These are phyloP conservation scores for Drosophila merina DNA, from an alignment of 2,888 invertebrate genomes.

Conservation along the genomic window DNA sequence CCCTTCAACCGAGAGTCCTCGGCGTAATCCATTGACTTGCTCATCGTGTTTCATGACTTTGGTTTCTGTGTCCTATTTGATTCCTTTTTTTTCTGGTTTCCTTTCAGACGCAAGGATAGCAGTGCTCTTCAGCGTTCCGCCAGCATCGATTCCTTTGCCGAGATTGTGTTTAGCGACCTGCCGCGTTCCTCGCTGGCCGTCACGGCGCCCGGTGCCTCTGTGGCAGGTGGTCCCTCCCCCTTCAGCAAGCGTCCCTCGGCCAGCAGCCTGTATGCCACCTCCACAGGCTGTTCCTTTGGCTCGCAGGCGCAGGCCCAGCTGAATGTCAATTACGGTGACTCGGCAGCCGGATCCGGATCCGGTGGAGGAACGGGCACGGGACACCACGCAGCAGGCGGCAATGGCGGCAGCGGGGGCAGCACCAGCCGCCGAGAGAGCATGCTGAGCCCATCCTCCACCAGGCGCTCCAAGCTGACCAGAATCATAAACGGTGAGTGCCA, in stretches of 20 bases:
- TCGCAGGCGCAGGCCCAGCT: constrained; percentile 76
- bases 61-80: constrained; percentile 8
- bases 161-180: constrained; percentile 87
- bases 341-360: constrained; percentile 44
- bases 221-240: constrained; percentile 58
- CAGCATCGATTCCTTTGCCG: constrained; percentile 92
- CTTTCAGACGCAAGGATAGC: constrained; percentile 80
- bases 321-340: constrained; percentile 81
- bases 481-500: constrained; percentile 89
- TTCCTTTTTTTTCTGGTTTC: constrained; percentile 15
- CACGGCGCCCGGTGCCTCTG: constrained; percentile 33
- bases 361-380: constrained; percentile 18
- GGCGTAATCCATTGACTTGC: constrained; percentile 20
- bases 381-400: constrained; percentile 34
- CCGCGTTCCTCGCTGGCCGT: constrained; percentile 83
- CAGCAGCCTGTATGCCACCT: constrained; percentile 81
- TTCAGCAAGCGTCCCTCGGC: constrained; percentile 83
- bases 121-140: constrained; percentile 88
- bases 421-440: constrained; percentile 86
- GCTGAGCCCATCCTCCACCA: constrained; percentile 90
- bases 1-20: not conserved
- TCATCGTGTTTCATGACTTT: constrained; percentile 23
- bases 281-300: constrained; percentile 55
- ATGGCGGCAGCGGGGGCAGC: constrained; percentile 49
- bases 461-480: constrained; percentile 90